Conservation (phyloP, 2,797 vertebrate species). For the Fistularia tabacaria region DNA sequence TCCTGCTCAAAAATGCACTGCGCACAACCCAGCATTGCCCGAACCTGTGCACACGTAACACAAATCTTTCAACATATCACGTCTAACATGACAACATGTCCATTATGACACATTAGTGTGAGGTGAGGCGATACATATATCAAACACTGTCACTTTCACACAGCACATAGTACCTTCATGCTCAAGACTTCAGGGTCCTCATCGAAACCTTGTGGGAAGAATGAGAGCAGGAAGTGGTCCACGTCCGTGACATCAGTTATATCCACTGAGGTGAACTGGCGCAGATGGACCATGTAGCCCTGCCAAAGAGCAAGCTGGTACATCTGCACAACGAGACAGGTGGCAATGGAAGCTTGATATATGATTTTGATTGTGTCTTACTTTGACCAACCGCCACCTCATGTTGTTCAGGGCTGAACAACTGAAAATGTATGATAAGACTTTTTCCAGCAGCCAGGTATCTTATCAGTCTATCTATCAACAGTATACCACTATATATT, state of each 20-base stretch:
- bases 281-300: constrained; percentile 84
- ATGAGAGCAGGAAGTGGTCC: constrained; percentile 74
- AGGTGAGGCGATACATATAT: constrained; percentile 1
- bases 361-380: neutral
- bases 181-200: constrained; percentile 70
- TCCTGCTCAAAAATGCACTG: constrained; percentile 83
- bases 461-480: too few relatives aligned
- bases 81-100: neutral
- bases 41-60: constrained; percentile 70
- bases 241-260: constrained; percentile 75
- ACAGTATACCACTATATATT: too few relatives aligned
- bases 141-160: neutral
- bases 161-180: constrained; percentile 69
- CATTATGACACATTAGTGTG: neutral
- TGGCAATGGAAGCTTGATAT: neutral
- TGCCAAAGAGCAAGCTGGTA: constrained; percentile 85
- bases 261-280: constrained; percentile 65
- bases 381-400: neutral
- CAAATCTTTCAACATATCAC: constrained; percentile 16
- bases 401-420: too few relatives aligned
- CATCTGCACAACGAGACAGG: constrained; percentile 67
- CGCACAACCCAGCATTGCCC: constrained; percentile 79
- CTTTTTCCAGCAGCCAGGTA: too few relatives aligned
- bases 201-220: constrained; percentile 83
- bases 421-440: too few relatives aligned